Evolutionary conservation across 2,888 invertebrate genomes (phyloP), one percentile per base, ranked within the genome.

Genomic region (Cantharis rustica): DNA sequence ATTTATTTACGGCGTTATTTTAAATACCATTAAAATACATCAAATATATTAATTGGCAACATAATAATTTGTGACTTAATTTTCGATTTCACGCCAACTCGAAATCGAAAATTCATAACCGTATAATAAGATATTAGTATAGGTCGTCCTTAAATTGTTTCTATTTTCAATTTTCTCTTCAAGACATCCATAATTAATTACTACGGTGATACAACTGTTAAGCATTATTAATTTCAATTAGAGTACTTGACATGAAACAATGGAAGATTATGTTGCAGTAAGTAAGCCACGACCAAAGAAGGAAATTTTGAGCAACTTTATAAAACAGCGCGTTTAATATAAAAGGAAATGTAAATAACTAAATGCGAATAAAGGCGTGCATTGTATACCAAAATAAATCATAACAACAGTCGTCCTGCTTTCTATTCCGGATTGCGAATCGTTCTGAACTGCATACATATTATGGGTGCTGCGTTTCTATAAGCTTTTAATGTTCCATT

Each of bases 401-500:
- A 81, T 79, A 80, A 80, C 79, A 75, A 76, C 75, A 69, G 73
- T 72, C 76, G 79, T 78, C 74, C 82, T 73, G 80, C 82, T 82
- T 81, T 81, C 80, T 82, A 80, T 82, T 79, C 80, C 77, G 76
- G 75, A 76, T 75, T 75, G 77, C 69, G 73, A 78, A 69, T 72
- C 76, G 77, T 78, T 75, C 76, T 73, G 47, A 68, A 73, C 73
- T 73, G 63, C 74, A 72, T 70, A 69, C 74, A 75, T 68, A 68
- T 68, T 78, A 75, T 72, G 68, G 75, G 68, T 71, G 68, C 73
- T 72, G 72, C 73, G 68, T 73, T 77, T 77, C 73, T 74, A 71
- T 63, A 73, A 73, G 63, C 75, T 80, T 81, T 85, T 86, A 86
- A 86, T 87, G 86, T 83, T 81, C 86, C 85, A 87, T 87, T 87